A percentile compares a stretch with the other conserved stretches of the same genome.
These are phyloP conservation scores for Iphiclides podalirius DNA, from an alignment of 2,888 invertebrate species.

Conservation along the genomic window DNA sequence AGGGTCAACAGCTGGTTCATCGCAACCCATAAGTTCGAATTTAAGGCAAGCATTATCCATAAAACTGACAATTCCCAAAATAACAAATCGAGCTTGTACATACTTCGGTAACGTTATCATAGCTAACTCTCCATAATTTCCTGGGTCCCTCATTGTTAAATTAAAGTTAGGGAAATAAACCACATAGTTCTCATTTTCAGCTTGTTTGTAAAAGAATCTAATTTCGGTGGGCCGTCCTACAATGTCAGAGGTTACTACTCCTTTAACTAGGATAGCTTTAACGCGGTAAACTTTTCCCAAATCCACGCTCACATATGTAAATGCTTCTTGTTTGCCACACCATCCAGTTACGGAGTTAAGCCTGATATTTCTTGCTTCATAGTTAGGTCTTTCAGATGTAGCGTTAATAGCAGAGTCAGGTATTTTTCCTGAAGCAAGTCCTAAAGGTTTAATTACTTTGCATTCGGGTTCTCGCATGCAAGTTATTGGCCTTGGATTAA, in stretches of 20 bases:
- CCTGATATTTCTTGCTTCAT: constrained; percentile 93
- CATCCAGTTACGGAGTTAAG: constrained; percentile 96
- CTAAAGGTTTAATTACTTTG: constrained; percentile 93
- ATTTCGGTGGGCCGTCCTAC: constrained; percentile 98
- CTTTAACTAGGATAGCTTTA: constrained; percentile 95
- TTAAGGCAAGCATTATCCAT: constrained; percentile 98
- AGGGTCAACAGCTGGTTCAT: constrained; percentile 90
- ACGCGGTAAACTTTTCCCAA: constrained; percentile 95
- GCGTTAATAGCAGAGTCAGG: constrained; percentile 97
- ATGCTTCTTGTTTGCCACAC: constrained; percentile 98
- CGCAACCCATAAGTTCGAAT: constrained; percentile 97
- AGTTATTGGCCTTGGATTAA: constrained; percentile 93
- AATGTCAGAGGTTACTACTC: constrained; percentile 96
- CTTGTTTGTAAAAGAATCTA: constrained; percentile 97
- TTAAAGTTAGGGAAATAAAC: constrained; percentile 98
- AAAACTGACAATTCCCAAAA: constrained; percentile 96
- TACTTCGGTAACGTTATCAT: constrained; percentile 97
- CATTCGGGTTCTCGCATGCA: constrained; percentile 96
- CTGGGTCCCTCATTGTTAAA: constrained; percentile 96
- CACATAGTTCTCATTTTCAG: constrained; percentile 95
- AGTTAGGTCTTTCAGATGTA: constrained; percentile 95
- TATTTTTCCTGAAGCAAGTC: constrained; percentile 93
- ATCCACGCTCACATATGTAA: constrained; percentile 97
- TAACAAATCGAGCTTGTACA: constrained; percentile 95
- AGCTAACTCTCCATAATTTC: constrained; percentile 96